Evolutionary conservation across 30 jellyfish, hydroid and myxozoan species (phyloP), one percentile per base, ranked within the genome.

Genomic region (Chironex yamaguchii): DNA sequence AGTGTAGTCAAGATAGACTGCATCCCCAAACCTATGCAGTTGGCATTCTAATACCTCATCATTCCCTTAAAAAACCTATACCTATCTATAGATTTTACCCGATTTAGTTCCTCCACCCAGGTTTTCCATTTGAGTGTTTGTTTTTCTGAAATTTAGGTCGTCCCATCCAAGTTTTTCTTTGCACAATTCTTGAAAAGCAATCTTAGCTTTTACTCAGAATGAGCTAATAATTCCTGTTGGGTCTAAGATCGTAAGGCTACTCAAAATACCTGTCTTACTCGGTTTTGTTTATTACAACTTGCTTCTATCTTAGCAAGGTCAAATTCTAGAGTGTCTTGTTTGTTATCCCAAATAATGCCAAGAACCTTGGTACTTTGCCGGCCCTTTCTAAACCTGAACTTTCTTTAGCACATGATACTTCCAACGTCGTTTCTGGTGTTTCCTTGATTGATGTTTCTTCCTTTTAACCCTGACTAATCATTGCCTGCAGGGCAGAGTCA

Each of bases 11-110:
- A 70, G 67, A 36, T 70, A 70, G 26, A 70, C 67, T 11, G 78
- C 92, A 66, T 81, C 92, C 3, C 78, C 92, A 67, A 81, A 81
- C 26, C 92, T 79, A 52, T 81, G 85, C 33, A 81, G 4, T 69
- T 81, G 77, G 54, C 74, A 65, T 4, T 20, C 13, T 12, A 81
- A 36, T 13, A 81, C 36, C 78, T 67, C 78, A 13, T 79, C 85
- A 31, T 65, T 85, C 49, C 34, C 36, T 12, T 36, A 27, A 67
- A 17, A 67, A 77, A 65, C 33, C 92, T 81, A 13, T n/a, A n/a
- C 34, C 50, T 17, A 20, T n/a, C 51, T 6, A 81, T 30, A 1
- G 76, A 0, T 29, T 48, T 66, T 30, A 81, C 85, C 32, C 23
- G 26, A 20, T 72, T 67, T 23, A 81, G 35, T 12, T 66, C 92